Base-by-base conservation (phyloP, 2,888 invertebrate genomes). In the Napeogenes inachia region DNA sequence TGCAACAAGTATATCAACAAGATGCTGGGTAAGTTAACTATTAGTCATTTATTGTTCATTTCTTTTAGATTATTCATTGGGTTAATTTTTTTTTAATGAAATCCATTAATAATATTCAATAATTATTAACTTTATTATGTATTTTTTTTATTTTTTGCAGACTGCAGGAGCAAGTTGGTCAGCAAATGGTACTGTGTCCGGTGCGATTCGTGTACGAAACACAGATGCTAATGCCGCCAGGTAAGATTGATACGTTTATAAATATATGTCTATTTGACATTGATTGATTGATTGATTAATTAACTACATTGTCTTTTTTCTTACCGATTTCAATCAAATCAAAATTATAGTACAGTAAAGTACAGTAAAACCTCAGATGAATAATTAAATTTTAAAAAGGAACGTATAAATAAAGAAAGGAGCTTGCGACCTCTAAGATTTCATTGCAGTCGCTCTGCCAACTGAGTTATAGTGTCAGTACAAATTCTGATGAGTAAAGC, bases 131-230 rank as follows among this genome's bases (percentile, higher is more conserved):
- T 8, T 38, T 6, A 38, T 38, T 38, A 38, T 6, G n/a, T 50
- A 3, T 6, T 5, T 50, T 13, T 38, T 46, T 21, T 4, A 13
- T 45, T 60, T 71, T 61, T 13, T n/a, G n/a, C n/a, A 73, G 71
- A 73, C 76, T 69, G 33, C 85, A 82, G 62, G 81, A 80, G 13
- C 65, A 70, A 21, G 67, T 77, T 32, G 71, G 73, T 0, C 87
- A 85, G 60, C 85, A 82, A 57, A 85, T 88, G 82, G 80, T 88
- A 65, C 70, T 87, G 30, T 88, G 88, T 67, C 87, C 87, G 0
- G 84, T 89, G 2, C 77, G 88, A 30, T 75, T 86, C 5, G 84
- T 89, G 0, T 89, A 89, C 70, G 89, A 89, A 46, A 82, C 85
- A 0, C 88, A 86, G 57, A 82, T 88, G 63, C 67, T 89, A 42